phyloP scores from a whole-genome alignment of 2,797 vertebrate species.

The Hydrocynus forskahlii region DNA sequence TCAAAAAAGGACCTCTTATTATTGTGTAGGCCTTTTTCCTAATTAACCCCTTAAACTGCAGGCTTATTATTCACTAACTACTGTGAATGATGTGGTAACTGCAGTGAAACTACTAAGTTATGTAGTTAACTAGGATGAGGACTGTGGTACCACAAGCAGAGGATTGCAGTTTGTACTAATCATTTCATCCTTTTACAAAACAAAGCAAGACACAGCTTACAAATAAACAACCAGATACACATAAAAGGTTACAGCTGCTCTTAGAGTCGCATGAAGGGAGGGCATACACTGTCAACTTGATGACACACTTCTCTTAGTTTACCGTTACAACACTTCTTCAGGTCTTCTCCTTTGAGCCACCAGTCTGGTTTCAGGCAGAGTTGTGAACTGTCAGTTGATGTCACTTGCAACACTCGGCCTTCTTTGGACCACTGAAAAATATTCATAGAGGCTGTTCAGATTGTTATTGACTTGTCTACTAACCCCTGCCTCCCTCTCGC shows the following conservation, averaged over 20 bases:
- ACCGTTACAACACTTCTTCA: slow-evolving; percentile 1
- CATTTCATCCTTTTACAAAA: not conserved
- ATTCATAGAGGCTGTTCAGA: slow-evolving; percentile 57
- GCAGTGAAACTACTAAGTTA: not conserved
- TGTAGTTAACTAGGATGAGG: not conserved
- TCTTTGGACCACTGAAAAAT: slow-evolving; percentile 14
- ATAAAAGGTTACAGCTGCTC: not conserved
- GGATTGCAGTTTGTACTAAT: not conserved
- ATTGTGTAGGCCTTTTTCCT: not conserved
- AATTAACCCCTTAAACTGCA: not conserved
- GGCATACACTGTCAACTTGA: slow-evolving; percentile 7
- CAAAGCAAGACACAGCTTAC: not conserved
- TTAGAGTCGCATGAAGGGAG: too few relatives aligned
- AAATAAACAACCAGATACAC: not conserved
- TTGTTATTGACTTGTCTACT: slow-evolving; percentile 44
- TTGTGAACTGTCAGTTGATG: not conserved
- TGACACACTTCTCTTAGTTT: not conserved
- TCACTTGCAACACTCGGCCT: not conserved
- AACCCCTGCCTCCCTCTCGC: slow-evolving; percentile 12
- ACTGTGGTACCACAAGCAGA: not conserved
- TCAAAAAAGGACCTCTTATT: not conserved
- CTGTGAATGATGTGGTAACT: not conserved
- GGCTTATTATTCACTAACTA: not conserved
- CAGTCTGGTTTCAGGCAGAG: not conserved
- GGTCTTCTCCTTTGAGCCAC: not conserved